Base-by-base conservation (phyloP, 2,797 vertebrate genomes). In the Lagorchestes hirsutus region DNA sequence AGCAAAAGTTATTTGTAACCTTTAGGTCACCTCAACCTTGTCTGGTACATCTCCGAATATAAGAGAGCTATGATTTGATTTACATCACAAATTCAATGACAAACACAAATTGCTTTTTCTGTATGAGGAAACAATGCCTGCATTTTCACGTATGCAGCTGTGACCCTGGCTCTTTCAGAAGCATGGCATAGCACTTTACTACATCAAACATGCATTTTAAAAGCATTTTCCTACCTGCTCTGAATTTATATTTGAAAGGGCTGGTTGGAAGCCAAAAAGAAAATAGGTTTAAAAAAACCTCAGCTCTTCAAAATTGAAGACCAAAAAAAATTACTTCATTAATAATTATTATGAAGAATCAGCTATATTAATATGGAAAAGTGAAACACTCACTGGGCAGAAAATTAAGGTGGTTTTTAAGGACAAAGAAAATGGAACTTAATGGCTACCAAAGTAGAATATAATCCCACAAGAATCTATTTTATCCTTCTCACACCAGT, bases 181-280 rank as follows among this genome's bases (percentile, higher is more conserved):
- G 96, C 90, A 91, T 1, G 40, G 95, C 96, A 92, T 0, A 95
- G 95, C 91, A 94, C 74, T 98, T 50, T 94, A 98, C 62, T 97
- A 67, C 92, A 98, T 92, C 92, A 98, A 97, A 98, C 91, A 94
- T 0, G 82, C 55, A 96, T 98, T 98, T 98, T 97, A 95, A 98
- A 98, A 98, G 93, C 93, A 97, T 97, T 98, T 97, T 98, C 91
- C 95, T 98, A 97, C 67, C 96, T 97, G 96, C 92, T 98, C 91
- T 96, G 97, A 98, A 98, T 98, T 98, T 96, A 97, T 52, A 98
- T 98, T 98, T 95, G 92, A 96, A 93, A 96, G 56, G 95, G 90
- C 34, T 96, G 92, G 92, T 57, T 52, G 92, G 27, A 97, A 97
- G 94, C 91, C 90, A 52, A 52, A 52, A 52, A 52, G 6, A 94